These are phyloP conservation scores for Melanogrammus aeglefinus DNA, from an alignment of 2,797 vertebrate genomes.

Conservation along the genomic window DNA sequence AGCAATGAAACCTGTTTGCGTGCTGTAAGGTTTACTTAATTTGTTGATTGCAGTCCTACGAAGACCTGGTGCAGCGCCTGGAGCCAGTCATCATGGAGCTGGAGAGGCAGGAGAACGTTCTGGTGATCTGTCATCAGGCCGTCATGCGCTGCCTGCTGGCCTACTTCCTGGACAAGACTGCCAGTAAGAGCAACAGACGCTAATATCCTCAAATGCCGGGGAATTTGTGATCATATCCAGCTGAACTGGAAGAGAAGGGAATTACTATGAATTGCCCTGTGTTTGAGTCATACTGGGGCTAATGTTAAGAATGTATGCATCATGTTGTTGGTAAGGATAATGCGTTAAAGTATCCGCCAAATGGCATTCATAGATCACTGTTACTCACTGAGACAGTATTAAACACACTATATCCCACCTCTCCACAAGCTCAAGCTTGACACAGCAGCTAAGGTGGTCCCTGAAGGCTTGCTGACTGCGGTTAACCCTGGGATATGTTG, in stretches of 20 bases:
- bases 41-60: slow-evolving; percentile 77
- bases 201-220: background rate
- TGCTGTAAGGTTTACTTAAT: background rate
- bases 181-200: slow-evolving; percentile 51
- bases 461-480: background rate
- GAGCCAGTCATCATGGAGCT: slow-evolving; percentile 96
- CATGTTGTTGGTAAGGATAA: background rate
- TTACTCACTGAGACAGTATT: too few relatives aligned
- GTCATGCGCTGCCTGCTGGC: slow-evolving; percentile 92
- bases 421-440: background rate
- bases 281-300: background rate
- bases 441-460: background rate
- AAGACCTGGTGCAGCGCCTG: slow-evolving; percentile 89
- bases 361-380: background rate
- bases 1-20: background rate
- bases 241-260: background rate
- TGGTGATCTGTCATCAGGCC: slow-evolving; percentile 91
- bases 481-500: background rate
- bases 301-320: background rate
- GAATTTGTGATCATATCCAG: background rate
- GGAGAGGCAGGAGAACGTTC: slow-evolving; percentile 90
- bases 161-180: slow-evolving; percentile 90
- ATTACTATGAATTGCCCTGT: background rate
- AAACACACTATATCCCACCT: too few relatives aligned
- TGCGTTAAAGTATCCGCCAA: background rate